phyloP scores from a whole-genome alignment of 1,140 invertebrate species.

The Bombus breviceps region DNA sequence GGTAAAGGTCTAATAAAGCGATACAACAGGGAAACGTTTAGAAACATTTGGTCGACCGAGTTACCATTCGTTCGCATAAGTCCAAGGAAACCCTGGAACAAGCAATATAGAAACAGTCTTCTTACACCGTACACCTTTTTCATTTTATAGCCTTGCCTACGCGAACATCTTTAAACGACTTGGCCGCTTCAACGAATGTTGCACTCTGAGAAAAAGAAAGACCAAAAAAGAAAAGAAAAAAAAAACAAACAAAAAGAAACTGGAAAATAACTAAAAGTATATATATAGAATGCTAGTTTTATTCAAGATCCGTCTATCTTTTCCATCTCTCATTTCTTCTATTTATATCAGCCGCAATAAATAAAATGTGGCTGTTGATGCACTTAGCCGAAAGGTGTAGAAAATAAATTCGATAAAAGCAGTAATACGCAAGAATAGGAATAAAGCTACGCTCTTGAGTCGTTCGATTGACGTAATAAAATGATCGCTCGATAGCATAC shows the following conservation, averaged over 20 bases:
- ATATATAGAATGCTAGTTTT: background rate
- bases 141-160: constrained; percentile 18
- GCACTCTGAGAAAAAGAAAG: background rate
- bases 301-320: background rate
- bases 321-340: background rate
- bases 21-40: constrained; percentile 19
- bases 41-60: constrained; percentile 29
- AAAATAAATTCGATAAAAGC: too few species aligned
- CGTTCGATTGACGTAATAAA: too few species aligned
- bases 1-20: constrained; percentile 39
- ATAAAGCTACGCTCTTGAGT: too few species aligned
- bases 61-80: constrained; percentile 13
- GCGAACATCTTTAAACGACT: background rate
- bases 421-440: too few species aligned
- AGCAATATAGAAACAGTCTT: constrained; percentile 16
- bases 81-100: background rate
- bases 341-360: too few species aligned
- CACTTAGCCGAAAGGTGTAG: too few species aligned
- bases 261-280: background rate
- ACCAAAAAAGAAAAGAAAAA: background rate
- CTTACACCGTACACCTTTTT: background rate
- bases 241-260: accelerated
- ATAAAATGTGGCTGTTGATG: too few species aligned
- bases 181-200: background rate
- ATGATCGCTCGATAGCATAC: too few species aligned